These are phyloP conservation scores for Dicrostonyx torquatus DNA, from an alignment of 2,797 vertebrate genomes.

Conservation along the genomic window DNA sequence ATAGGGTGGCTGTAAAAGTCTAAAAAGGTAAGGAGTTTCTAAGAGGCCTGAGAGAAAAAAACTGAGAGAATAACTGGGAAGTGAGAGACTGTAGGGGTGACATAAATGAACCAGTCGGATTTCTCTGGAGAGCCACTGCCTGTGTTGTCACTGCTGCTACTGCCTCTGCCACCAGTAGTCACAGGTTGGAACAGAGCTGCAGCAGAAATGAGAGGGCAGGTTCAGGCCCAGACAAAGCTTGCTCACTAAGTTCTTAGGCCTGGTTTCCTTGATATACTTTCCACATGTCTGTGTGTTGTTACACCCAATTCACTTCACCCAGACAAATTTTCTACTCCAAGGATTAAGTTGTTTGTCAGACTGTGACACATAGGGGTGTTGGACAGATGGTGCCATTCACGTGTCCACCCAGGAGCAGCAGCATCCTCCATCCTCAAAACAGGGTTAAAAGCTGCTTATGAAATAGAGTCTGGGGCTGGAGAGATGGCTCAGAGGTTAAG, in stretches of 20 bases:
- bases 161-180: no score
- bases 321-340: background rate
- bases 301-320: background rate
- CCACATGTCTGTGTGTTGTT: background rate
- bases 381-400: background rate
- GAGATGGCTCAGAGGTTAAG: no score
- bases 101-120: background rate
- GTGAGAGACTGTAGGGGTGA: background rate
- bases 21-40: background rate
- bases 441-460: background rate
- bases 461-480: background rate
- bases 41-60: background rate
- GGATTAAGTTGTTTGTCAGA: background rate
- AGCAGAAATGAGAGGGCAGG: background rate
- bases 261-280: background rate
- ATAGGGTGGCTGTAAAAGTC: background rate
- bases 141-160: background rate
- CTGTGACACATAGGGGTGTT: background rate
- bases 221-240: background rate
- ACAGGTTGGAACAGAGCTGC: background rate
- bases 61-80: background rate
- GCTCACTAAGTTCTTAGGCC: background rate
- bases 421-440: background rate
- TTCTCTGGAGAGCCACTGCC: background rate
- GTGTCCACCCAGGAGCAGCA: background rate